Conservation (phyloP, 2,888 invertebrate species). For the Cephus spinipes region DNA sequence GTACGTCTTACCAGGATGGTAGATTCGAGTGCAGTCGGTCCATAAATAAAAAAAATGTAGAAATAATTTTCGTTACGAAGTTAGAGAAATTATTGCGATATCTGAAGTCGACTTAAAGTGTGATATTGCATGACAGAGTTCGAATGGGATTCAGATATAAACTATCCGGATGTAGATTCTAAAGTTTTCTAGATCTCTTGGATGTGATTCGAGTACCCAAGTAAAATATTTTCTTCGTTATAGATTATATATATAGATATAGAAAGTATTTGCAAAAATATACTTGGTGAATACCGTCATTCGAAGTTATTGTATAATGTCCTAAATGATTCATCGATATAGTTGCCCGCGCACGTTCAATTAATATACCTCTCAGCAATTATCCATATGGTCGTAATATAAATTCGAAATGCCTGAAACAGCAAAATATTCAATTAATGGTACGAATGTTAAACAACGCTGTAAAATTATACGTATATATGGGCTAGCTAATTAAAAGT, state of each 20-base stretch:
- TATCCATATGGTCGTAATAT: background rate
- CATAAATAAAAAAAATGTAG: background rate
- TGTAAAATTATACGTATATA: background rate
- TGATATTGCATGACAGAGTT: background rate
- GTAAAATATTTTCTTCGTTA: background rate
- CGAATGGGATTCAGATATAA: background rate
- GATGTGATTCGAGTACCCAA: background rate
- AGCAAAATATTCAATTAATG: background rate
- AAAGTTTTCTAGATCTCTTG: background rate
- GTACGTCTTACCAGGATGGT: no score
- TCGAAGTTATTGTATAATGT: constrained; percentile 46
- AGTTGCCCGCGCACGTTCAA: constrained; percentile 33
- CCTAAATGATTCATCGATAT: constrained; percentile 38
- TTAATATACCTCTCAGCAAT: background rate
- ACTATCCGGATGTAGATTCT: background rate
- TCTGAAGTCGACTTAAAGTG: background rate
- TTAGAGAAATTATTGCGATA: background rate
- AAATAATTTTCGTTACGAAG: background rate
- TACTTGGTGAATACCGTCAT: constrained; percentile 35
- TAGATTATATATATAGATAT: background rate
- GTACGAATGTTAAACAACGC: background rate
- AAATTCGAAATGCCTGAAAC: background rate
- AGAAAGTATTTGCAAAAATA: background rate
- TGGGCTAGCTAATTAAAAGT: constrained; percentile 23
- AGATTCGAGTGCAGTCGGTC: background rate